These are phyloP conservation scores for Ptilorrhoa leucosticta DNA, from an alignment of 2,113 vertebrate genomes.

Conservation along the genomic window DNA sequence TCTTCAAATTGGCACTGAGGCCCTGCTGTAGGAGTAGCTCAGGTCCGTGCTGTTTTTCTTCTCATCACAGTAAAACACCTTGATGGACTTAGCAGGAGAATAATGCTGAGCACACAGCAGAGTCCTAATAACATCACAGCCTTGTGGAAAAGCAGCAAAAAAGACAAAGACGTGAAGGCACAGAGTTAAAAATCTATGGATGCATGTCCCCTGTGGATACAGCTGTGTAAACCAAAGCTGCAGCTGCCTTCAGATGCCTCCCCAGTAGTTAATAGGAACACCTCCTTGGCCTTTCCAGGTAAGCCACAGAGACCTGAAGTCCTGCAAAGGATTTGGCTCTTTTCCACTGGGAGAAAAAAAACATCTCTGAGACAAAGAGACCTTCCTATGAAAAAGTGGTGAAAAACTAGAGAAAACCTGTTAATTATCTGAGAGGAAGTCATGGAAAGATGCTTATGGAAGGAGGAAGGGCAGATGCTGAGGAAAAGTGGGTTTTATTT, in stretches of 20 bases:
- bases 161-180: background rate
- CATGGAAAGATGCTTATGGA: background rate
- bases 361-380: background rate
- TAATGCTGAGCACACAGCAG: background rate
- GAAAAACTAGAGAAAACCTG: background rate
- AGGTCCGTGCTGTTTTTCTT: background rate
- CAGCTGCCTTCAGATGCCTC: background rate
- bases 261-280: background rate
- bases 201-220: accelerated
- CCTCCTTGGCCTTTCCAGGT: background rate
- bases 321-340: background rate
- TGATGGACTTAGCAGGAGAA: background rate
- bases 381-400: background rate
- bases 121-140: background rate
- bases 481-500: background rate
- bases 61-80: background rate
- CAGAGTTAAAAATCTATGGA: background rate
- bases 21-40: background rate
- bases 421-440: background rate
- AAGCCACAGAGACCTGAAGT: background rate
- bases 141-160: background rate
- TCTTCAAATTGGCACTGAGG: background rate
- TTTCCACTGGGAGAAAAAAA: background rate
- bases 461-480: background rate
- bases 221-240: background rate